Base-by-base conservation (phyloP, 2,888 invertebrate genomes). In the Drosophila sordidapex region DNA sequence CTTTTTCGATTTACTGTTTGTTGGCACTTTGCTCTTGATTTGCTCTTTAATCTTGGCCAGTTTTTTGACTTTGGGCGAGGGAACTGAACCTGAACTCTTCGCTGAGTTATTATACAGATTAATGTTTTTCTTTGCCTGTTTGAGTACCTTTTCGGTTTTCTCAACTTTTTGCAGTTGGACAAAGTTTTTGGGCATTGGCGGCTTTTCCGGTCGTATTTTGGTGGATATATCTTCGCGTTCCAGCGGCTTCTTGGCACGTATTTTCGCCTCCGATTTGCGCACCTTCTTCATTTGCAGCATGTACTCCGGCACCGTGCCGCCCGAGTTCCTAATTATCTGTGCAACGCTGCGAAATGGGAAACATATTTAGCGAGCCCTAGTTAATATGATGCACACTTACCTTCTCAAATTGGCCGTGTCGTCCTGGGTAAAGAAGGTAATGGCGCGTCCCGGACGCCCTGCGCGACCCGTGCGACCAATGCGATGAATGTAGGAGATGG, bases 401-500 rank as follows among this genome's bases (percentile, higher is more conserved):
- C 97, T 97, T 91, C 97, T 94, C 10, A 99, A 94, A 93, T 97
- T 96, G 8, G 94, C 94, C n/a, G 96, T 95, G 93, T 99, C 99
- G 38, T 97, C 95, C 89, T 96, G 95, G 0, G 99, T 99, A 93
- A 98, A 99, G 94, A 98, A 99, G 0, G 99, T 99, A 53, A 99
- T 94, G 0, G 99, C 98, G 89, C 95, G 95, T 2, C 99, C 99
- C 53, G 93, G 33, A 62, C 97, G 95, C 0, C 99, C 99, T 2
- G 99, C 99, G 76, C 99, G 94, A 0, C 99, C 99, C 0, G 99
- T 98, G 59, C 99, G 95, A 87, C 96, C 97, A 71, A 96, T 95
- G 72, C 98, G 95, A 94, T 98, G 99, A 87, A 99, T 96, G 90
- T 99, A 99, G 0, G 97, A 96, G 85, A 98, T 97, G 67, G 96